Percentiles rank a stretch among this genome's conserved stretches.
Evolutionary conservation across 2,113 vertebrate species (phyloP).

Genomic region (Phaetusa simplex): DNA sequence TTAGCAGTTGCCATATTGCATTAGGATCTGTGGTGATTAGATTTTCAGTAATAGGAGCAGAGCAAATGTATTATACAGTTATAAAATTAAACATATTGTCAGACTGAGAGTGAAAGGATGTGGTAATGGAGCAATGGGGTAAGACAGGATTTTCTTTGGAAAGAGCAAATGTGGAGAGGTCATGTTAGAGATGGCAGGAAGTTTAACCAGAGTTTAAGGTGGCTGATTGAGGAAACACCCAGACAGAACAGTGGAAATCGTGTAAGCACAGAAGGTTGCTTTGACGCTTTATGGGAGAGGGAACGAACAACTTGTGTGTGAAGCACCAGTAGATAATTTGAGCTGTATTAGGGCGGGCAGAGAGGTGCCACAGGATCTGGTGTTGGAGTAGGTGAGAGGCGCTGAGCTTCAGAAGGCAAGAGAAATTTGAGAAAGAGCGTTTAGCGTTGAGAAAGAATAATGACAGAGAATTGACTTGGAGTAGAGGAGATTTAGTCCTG

Average conservation of each 20-base stretch:
- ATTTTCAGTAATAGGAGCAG: constrained; percentile 39
- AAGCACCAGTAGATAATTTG: neutral
- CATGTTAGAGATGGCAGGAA: neutral
- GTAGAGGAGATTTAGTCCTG: neutral
- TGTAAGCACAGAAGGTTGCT: neutral
- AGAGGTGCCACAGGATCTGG: neutral
- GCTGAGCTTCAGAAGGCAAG: neutral
- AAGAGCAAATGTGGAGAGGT: neutral
- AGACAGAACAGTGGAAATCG: neutral
- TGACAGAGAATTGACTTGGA: neutral
- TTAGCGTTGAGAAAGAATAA: neutral
- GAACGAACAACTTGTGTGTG: neutral
- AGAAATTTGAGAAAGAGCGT: neutral
- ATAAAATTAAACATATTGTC: constrained; percentile 33
- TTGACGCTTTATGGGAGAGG: neutral
- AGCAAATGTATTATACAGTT: constrained; percentile 23
- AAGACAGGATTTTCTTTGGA: neutral
- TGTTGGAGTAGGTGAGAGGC: neutral
- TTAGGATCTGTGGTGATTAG: constrained; percentile 50
- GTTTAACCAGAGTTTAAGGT: neutral
- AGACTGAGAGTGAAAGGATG: neutral
- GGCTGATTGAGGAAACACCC: neutral
- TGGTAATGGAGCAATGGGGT: neutral
- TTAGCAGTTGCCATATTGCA: constrained; percentile 57
- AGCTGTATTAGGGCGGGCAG: neutral